phyloP scores from a whole-genome alignment of 2,888 invertebrate genomes.

The Xestia xanthographa region DNA sequence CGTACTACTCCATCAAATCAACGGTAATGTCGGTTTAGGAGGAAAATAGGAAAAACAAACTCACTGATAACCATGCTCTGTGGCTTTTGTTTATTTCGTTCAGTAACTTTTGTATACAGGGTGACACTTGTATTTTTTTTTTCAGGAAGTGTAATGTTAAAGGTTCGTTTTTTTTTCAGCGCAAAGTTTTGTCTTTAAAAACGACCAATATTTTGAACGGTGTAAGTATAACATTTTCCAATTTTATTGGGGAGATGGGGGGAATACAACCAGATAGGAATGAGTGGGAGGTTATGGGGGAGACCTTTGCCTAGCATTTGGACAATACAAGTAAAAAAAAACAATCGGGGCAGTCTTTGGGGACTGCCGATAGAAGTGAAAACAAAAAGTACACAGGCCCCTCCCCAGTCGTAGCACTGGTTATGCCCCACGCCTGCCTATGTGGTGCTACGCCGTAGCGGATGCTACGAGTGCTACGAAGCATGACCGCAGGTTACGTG shows the following conservation, averaged over 20 bases:
- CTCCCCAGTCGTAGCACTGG: too few relatives aligned
- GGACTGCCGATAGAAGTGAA: too few relatives aligned
- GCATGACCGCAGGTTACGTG: too few relatives aligned
- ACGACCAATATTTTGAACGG: background rate
- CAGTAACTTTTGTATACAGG: background rate
- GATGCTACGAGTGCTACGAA: too few relatives aligned
- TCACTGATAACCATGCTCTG: background rate
- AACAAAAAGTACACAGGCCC: too few relatives aligned
- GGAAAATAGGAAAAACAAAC: slow-evolving; percentile 33
- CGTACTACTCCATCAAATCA: slow-evolving; percentile 54
- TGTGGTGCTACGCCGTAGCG: too few relatives aligned
- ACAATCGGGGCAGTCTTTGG: too few relatives aligned
- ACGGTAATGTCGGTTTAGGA: slow-evolving; percentile 41
- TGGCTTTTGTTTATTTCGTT: slow-evolving; percentile 1
- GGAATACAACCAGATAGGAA: background rate
- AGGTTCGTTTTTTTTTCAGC: background rate
- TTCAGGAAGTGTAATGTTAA: background rate
- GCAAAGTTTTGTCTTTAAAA: background rate
- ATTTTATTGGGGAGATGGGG: background rate
- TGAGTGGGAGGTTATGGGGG: background rate
- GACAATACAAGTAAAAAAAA: background rate
- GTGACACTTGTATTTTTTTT: background rate
- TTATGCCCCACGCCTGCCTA: too few relatives aligned
- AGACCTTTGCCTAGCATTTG: background rate
- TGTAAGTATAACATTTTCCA: background rate